A percentile compares a stretch with the other conserved stretches of the same genome.
phyloP scores from a whole-genome alignment of 2,113 vertebrate genomes.

The Channa maculata region DNA sequence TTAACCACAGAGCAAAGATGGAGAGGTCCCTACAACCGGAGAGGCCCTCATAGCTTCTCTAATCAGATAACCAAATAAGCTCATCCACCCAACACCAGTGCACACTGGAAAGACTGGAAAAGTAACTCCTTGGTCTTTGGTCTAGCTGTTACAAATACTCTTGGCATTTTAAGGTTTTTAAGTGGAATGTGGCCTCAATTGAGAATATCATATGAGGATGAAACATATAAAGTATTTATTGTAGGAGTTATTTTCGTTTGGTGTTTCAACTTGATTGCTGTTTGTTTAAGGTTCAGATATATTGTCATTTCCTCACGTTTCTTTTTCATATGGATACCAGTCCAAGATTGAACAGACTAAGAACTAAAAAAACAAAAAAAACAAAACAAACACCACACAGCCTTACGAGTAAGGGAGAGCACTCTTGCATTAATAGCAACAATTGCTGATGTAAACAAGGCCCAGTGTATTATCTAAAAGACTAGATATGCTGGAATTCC shows the following conservation, averaged over 20 bases:
- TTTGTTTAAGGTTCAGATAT: too few species aligned
- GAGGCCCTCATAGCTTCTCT: constrained; percentile 30
- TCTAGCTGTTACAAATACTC: constrained; percentile 10
- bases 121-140: constrained; percentile 13
- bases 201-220: background rate
- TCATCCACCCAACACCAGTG: background rate
- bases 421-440: too few species aligned
- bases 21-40: constrained; percentile 37
- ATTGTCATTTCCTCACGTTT: too few species aligned
- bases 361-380: too few species aligned
- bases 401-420: too few species aligned
- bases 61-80: constrained; percentile 29
- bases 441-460: too few species aligned
- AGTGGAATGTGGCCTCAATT: background rate
- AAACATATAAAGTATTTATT: constrained; percentile 5
- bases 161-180: background rate
- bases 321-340: too few species aligned
- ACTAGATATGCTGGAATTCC: too few species aligned
- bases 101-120: constrained; percentile 32
- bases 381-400: too few species aligned
- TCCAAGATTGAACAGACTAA: too few species aligned
- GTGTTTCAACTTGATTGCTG: background rate
- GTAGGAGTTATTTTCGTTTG: background rate
- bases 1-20: constrained; percentile 44
- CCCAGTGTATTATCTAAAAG: too few species aligned